Percentiles rank a stretch among this genome's conserved stretches.
Evolutionary conservation across 2,888 invertebrate genomes (phyloP).

Genomic region (Caenorhabditis panamensis): DNA sequence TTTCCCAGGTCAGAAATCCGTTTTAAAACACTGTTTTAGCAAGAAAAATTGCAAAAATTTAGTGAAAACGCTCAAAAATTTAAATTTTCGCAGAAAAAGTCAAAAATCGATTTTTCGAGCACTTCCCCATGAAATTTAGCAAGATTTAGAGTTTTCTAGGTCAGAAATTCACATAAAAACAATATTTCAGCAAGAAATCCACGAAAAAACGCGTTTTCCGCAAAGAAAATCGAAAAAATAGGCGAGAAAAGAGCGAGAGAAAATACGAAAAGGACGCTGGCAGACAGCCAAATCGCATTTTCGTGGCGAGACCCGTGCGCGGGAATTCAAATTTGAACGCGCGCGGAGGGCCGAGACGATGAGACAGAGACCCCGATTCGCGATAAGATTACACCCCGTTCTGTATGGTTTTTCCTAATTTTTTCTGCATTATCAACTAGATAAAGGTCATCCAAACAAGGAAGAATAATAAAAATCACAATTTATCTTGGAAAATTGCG

Average conservation of each 20-base stretch:
- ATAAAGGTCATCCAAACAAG: too few relatives aligned
- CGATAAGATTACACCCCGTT: too few relatives aligned
- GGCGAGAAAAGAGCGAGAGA: conserved; percentile 9
- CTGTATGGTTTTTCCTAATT: too few relatives aligned
- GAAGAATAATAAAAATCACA: too few relatives aligned
- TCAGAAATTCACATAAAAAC: too few relatives aligned
- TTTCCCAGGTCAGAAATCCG: too few relatives aligned
- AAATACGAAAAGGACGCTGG: conserved; percentile 21
- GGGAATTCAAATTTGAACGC: conserved; percentile 18
- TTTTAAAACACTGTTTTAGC: too few relatives aligned
- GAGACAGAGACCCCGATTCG: background rate
- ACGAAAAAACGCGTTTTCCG: background rate
- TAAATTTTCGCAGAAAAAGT: background rate
- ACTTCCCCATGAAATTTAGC: too few relatives aligned
- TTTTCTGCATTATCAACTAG: too few relatives aligned
- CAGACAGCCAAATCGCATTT: conserved; percentile 29
- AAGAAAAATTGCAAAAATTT: too few relatives aligned
- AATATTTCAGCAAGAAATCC: background rate
- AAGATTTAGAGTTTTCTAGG: too few relatives aligned
- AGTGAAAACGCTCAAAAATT: too few relatives aligned
- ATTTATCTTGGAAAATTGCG: background rate
- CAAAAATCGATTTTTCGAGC: background rate
- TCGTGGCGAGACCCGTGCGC: conserved; percentile 53
- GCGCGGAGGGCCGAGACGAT: background rate
- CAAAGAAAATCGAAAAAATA: conserved; percentile 44